Base-by-base conservation (phyloP, 2,797 vertebrate genomes). In the Eutrigla gurnardus region DNA sequence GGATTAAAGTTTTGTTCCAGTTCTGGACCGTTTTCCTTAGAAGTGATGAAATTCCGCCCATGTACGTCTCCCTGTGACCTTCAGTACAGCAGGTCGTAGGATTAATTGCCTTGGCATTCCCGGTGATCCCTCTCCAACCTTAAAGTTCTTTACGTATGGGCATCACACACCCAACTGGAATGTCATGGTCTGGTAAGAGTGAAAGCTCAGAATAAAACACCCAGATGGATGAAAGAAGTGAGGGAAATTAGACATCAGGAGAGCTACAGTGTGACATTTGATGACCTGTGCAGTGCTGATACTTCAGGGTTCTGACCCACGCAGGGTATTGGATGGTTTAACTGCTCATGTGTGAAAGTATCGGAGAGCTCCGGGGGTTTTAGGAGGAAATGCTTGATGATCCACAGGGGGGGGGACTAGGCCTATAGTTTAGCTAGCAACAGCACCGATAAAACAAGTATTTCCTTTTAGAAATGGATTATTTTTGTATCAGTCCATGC, bases 21-120 rank as follows among this genome's bases (percentile, higher is more conserved):
- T 57, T 62, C 18, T 46, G 50, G 45, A 25, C 46, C 39, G 47
- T 65, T 85, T 79, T 71, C 8, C n/a, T 87, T 84, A 75, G 62
- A 81, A 80, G 67, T 66, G 60, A 86, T 83, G 55, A 80, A 60
- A 86, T 88, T 91, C 80, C 76, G 68, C 33, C 73, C 58, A 43
- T 86, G 81, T 78, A 40, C 35, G 70, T 81, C 46, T 76, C 70
- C 50, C 47, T 62, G 25, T 82, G 82, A 88, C 82, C 85, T 35
- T 35, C 9, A 67, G 25, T 35, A 37, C 9, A 67, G 25, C 63
- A 73, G 83, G 79, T 89, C 88, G 83, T 0, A 3, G 70, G 87
- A 90, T 88, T 91, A 91, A 92, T 91, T 92, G 83, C 70, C 52
- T 86, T 78, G 85, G 82, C 80, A 85, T 78, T 88, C 75, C 53